Evolutionary conservation across 2,888 invertebrate genomes (phyloP), one percentile per base, ranked within the genome.

Genomic region (Hydraecia micacea): DNA sequence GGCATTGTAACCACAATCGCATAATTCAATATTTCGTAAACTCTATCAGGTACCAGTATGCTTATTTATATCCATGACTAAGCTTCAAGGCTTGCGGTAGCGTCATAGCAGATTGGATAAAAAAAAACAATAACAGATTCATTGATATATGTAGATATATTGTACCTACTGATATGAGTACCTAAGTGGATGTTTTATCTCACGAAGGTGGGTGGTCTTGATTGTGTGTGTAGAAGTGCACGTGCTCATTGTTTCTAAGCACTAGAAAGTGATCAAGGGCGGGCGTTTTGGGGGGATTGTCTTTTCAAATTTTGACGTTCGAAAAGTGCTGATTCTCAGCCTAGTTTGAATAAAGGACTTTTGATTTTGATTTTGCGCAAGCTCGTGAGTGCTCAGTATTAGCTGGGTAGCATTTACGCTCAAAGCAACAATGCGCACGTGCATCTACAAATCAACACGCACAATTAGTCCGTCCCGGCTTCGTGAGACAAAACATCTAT

Each of bases 121-220:
- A 55, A 55, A 55, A 52, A 52, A 28, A 13, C 15, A 32, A 69
- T 32, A 25, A 6, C 32, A 25, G 49, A 9, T 69, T 69, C 1
- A 32, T 32, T 25, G 49, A 25, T 49, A 55, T 11, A n/a, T n/a
- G n/a, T n/a, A n/a, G n/a, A n/a, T n/a, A n/a, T n/a, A n/a, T n/a
- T n/a, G 58, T 7, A 62, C 65, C 25, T n/a, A n/a, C 32, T 73
- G n/a, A n/a, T 49, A 49, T 3, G 73, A 25, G 8, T 71, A n/a
- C n/a, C n/a, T n/a, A 9, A 21, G 36, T 25, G 55, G 28, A 73
- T 18, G 39, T 74, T 73, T 55, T 55, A 74, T 55, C 18, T 25
- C 18, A 39, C 15, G 28, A 52, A 25, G 25, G 18, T 25, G 25
- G 32, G 32, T 28, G 21, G 9, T 46, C 18, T n/a, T 68, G 7